Conservation (phyloP, 2,888 invertebrate genomes). For the Ecliptopera silaceata region DNA sequence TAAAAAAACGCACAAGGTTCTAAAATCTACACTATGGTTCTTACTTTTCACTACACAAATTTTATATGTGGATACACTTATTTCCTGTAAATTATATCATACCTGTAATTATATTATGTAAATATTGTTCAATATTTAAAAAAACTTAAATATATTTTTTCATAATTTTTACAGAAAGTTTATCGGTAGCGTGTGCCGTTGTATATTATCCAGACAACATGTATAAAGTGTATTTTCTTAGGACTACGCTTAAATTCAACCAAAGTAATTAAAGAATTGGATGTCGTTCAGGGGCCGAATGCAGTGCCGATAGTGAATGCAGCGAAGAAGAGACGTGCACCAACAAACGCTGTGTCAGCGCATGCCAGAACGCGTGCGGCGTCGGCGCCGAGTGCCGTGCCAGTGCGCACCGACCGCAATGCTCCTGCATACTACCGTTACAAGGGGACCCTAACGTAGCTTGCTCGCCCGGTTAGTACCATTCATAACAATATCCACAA, state of each 20-base stretch:
- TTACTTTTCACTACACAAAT: conserved; percentile 12
- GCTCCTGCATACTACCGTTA: conserved; percentile 88
- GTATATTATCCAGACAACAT: too few species aligned
- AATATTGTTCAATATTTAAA: conserved; percentile 29
- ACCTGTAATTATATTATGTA: too few species aligned
- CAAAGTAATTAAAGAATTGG: not conserved
- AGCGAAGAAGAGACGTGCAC: conserved; percentile 87
- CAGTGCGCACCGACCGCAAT: conserved; percentile 88
- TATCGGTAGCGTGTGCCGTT: conserved; percentile 7
- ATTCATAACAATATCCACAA: not conserved
- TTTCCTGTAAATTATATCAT: conserved; percentile 22
- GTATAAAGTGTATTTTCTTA: too few species aligned
- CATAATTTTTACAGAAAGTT: not conserved
- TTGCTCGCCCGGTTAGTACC: conserved; percentile 82
- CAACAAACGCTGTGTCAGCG: conserved; percentile 89
- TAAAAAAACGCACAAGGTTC: not conserved
- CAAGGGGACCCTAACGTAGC: conserved; percentile 92
- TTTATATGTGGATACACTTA: conserved; percentile 29
- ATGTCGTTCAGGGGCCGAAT: conserved; percentile 77
- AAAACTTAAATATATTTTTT: too few species aligned
- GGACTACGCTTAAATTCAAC: too few species aligned
- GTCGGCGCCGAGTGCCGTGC: conserved; percentile 90
- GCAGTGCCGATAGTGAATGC: conserved; percentile 89
- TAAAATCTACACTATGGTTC: conserved; percentile 16
- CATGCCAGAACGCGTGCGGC: conserved; percentile 90